Evolutionary conservation across 2,888 invertebrate genomes (phyloP).

Genomic region (Cryptocheilus praepositus): DNA sequence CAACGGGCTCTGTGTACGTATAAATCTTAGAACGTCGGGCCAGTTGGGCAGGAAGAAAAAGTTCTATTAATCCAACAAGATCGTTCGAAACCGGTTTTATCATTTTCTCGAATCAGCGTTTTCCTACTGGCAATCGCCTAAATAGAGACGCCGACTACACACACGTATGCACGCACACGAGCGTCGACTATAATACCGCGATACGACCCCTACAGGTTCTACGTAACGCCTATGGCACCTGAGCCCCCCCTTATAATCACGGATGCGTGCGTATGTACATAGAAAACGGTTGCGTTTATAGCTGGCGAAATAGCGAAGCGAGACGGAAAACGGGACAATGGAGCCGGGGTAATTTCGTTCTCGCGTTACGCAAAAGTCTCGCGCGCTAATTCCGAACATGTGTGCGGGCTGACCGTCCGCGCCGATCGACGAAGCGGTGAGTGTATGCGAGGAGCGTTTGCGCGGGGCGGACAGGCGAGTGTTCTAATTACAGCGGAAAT

Average conservation of each 20-base stretch:
- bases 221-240: neutral
- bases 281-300: neutral
- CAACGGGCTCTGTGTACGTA: conserved; percentile 4
- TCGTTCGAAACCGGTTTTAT: conserved; percentile 58
- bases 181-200: neutral
- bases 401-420: neutral
- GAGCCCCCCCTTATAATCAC: neutral
- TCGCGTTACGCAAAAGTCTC: conserved; percentile 42
- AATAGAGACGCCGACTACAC: conserved; percentile 26
- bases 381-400: conserved; percentile 22
- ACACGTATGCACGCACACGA: conserved; percentile 1
- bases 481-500: conserved; percentile 58
- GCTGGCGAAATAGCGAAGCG: neutral
- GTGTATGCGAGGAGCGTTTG: neutral
- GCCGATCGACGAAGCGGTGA: neutral
- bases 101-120: conserved; percentile 56
- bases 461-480: conserved; percentile 9
- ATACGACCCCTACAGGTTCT: neutral
- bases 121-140: conserved; percentile 25
- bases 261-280: neutral
- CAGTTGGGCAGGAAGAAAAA: conserved; percentile 29
- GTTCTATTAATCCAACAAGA: conserved; percentile 53
- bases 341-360: conserved; percentile 36
- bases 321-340: conserved; percentile 22
- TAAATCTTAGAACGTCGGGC: conserved; percentile 37